phyloP scores from a whole-genome alignment of 2,113 vertebrate genomes.

The Alethe castanea region DNA sequence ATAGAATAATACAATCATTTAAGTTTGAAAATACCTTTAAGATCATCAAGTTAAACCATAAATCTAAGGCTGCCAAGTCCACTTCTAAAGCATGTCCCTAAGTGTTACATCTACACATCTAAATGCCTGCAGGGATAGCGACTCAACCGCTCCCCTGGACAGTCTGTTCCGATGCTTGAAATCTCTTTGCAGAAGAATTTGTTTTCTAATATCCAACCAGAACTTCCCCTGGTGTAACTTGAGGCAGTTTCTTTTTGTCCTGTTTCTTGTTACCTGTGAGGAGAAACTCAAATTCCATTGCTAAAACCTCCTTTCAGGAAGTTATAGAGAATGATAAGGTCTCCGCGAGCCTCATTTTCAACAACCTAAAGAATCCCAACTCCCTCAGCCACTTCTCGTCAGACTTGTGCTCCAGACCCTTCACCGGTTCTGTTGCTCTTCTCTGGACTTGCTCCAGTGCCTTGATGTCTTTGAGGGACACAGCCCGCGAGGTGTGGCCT shows the following conservation, averaged over 20 bases:
- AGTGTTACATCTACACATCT: not conserved
- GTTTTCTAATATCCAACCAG: not conserved
- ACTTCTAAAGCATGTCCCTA: not conserved
- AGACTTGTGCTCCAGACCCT: not conserved
- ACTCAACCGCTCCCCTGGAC: not conserved
- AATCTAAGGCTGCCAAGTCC: not conserved
- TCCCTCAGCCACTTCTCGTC: not conserved
- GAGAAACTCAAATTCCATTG: not conserved
- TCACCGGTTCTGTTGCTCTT: not conserved
- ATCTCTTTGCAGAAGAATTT: not conserved
- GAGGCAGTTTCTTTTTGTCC: not conserved
- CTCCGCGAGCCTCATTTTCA: not conserved
- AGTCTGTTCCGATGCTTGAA: not conserved
- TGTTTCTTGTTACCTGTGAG: not conserved
- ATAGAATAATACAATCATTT: not conserved
- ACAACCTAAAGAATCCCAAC: not conserved
- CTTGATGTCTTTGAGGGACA: not conserved
- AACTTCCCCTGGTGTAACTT: not conserved
- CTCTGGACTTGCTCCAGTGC: not conserved
- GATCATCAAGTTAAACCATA: not conserved
- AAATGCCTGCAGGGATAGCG: not conserved
- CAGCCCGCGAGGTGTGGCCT: accelerated
- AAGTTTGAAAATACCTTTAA: not conserved
- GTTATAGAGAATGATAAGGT: not conserved
- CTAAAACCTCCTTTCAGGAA: not conserved